phyloP scores from a whole-genome alignment of 2,888 invertebrate genomes.

The Brachylomia viminalis region DNA sequence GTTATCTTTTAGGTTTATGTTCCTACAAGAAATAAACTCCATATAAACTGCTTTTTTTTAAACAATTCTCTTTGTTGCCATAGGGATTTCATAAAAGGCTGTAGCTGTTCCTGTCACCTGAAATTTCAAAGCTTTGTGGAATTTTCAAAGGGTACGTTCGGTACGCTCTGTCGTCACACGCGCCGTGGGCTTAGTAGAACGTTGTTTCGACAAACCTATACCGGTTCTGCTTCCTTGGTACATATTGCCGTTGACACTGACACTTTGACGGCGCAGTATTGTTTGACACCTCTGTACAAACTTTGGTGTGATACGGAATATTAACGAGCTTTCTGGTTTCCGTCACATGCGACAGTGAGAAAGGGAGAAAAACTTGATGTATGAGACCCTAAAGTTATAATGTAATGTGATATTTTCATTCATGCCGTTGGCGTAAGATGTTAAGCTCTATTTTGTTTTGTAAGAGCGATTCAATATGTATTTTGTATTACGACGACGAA shows the following conservation, averaged over 20 bases:
- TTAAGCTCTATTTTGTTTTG: neutral
- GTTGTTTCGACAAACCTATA: slow-evolving; percentile 9
- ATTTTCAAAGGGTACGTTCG: slow-evolving; percentile 35
- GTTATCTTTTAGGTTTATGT: no score
- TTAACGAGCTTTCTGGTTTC: slow-evolving; percentile 13
- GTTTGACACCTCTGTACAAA: slow-evolving; percentile 17
- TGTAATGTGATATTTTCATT: neutral
- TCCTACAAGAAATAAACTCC: neutral
- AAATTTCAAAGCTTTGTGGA: slow-evolving; percentile 46
- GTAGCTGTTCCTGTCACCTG: slow-evolving; percentile 3
- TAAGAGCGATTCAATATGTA: neutral
- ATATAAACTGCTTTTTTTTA: neutral
- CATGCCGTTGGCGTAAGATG: neutral
- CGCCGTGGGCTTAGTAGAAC: neutral
- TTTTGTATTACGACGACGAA: neutral
- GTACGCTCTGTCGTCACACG: neutral
- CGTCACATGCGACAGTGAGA: neutral
- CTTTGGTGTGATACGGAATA: slow-evolving; percentile 20
- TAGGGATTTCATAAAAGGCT: slow-evolving; percentile 33
- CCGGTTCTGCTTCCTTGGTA: slow-evolving; percentile 31
- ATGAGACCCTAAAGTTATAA: slow-evolving; percentile 13
- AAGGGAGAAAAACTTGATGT: neutral
- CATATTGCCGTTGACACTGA: slow-evolving; percentile 35
- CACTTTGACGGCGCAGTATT: slow-evolving; percentile 31
- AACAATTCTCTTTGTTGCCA: slow-evolving; percentile 6